Conservation (phyloP, 2,113 vertebrate species). For the Puma concolor region DNA sequence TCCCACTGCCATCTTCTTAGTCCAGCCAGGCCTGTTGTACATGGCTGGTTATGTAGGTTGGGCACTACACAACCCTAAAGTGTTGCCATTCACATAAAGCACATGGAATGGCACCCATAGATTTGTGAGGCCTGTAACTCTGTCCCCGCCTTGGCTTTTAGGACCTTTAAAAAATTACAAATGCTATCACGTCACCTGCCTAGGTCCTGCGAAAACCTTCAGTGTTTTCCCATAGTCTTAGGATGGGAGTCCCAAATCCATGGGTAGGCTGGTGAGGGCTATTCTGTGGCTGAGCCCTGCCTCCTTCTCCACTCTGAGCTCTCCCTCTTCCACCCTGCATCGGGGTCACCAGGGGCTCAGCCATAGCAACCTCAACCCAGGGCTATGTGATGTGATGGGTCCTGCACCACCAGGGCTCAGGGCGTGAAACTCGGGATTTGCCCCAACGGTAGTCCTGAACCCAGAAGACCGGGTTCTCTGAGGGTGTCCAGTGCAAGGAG, state of each 20-base stretch:
- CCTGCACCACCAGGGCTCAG: background rate
- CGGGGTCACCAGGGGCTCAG: background rate
- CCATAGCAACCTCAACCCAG: background rate
- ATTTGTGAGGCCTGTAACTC: background rate
- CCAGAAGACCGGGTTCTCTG: background rate
- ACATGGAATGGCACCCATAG: background rate
- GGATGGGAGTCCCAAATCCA: background rate
- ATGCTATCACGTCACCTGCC: background rate
- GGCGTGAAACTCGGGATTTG: background rate
- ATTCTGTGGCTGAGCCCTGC: rapidly evolving
- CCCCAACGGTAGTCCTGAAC: background rate
- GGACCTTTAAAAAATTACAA: background rate
- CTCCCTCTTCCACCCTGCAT: background rate
- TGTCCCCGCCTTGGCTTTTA: background rate
- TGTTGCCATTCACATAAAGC: background rate
- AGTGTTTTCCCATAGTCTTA: background rate
- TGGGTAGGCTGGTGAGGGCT: background rate
- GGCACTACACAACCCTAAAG: background rate
- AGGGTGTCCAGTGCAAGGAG: background rate
- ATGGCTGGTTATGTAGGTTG: background rate
- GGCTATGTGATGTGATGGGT: background rate
- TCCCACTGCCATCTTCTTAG: background rate
- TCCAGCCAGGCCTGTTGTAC: background rate
- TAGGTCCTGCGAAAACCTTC: background rate
- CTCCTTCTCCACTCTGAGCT: background rate